Evolutionary conservation across 2,113 vertebrate genomes (phyloP).

Genomic region (Passer domesticus): DNA sequence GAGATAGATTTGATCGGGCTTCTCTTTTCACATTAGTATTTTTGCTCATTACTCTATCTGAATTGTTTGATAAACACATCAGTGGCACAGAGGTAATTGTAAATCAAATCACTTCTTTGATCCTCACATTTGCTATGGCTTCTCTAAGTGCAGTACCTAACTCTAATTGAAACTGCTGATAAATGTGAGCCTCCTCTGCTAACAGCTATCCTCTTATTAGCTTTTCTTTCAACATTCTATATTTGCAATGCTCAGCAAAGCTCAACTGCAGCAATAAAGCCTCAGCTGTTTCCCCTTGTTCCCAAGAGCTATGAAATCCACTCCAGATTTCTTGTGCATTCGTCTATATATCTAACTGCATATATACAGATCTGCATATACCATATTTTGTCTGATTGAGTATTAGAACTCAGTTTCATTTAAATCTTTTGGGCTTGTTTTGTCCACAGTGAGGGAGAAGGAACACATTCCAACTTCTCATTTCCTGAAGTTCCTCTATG

Average conservation of each 20-base stretch:
- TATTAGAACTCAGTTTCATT: not conserved
- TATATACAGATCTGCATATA: not conserved
- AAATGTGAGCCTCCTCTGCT: not conserved
- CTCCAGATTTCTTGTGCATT: not conserved
- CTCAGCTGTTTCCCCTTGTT: not conserved
- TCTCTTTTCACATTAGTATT: not conserved
- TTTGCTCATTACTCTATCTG: not conserved
- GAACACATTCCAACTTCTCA: not conserved
- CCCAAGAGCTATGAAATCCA: not conserved
- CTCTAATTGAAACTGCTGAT: conserved; percentile 10
- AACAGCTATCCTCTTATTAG: conserved; percentile 13
- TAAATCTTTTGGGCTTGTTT: not conserved
- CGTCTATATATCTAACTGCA: not conserved
- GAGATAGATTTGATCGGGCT: not conserved
- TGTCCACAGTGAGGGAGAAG: not conserved
- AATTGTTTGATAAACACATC: conserved; percentile 20
- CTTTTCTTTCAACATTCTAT: not conserved
- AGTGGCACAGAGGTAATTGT: not conserved
- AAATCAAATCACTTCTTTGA: conserved; percentile 13
- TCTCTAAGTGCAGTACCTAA: not conserved
- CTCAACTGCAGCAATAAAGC: not conserved
- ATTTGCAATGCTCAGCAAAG: conserved; percentile 32
- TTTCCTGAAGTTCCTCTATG: not conserved
- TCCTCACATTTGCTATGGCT: not conserved
- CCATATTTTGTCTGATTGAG: not conserved